Evolutionary conservation across 2,888 invertebrate genomes (phyloP), one percentile per base, ranked within the genome.

Genomic region (Brachypterus glaber): DNA sequence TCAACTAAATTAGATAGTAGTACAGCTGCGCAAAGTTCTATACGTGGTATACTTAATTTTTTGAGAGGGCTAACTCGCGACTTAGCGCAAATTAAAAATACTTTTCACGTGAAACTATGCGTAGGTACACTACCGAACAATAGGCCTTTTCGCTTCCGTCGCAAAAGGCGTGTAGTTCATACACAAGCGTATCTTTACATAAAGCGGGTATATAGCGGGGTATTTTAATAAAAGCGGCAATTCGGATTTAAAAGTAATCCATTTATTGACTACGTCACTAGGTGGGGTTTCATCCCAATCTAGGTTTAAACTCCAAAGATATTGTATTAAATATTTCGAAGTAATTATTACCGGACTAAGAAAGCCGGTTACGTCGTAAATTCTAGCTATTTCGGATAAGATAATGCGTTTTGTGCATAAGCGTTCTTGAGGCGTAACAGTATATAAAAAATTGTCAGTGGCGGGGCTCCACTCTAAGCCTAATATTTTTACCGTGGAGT

Each of bases 121-220:
- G 35, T 17, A 46, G 36, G 40, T 48, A 48, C 9, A 48, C 27
- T 1, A 40, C 43, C 27, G 35, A 32, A 5, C 33, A 43, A 33
- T 39, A 46, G n/a, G 24, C 24, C n/a, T 24, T 24, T 24, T 8
- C 8, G 30, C 9, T 9, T n/a, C 9, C 44, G 31, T 44, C 39
- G n/a, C 29, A 32, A 25, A 44, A 46, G 1, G 40, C 46, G 17
- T 38, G 43, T 3, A 42, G 11, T 7, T 37, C 30, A 27, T 12
- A 35, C 14, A 5, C 4, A 13, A 24, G 5, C 32, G 9, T 15
- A 17, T 39, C 29, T 4, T n/a, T 14, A 4, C 17, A 7, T 26
- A 37, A 14, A 13, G n/a, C n/a, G n/a, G n/a, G n/a, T n/a, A 37
- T 27, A 32, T 39, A 37, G 16, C 39, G 33, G 16, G 37, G 30